phyloP scores from a whole-genome alignment of 2,113 vertebrate genomes.

The Aramus guarauna region DNA sequence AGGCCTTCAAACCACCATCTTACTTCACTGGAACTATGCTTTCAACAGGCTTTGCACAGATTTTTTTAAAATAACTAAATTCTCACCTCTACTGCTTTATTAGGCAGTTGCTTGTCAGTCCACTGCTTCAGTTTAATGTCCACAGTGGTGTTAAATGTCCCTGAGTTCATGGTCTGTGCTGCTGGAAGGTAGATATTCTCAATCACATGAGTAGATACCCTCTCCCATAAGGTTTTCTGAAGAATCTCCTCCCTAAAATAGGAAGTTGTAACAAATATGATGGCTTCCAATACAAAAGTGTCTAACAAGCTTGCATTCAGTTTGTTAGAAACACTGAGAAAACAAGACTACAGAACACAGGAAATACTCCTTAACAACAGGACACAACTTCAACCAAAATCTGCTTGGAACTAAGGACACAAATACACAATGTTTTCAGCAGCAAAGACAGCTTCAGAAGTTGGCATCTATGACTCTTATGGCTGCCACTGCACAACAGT shows the following conservation, averaged over 20 bases:
- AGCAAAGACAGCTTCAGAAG: not conserved
- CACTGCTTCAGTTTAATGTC: conserved; percentile 99
- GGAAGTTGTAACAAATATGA: not conserved
- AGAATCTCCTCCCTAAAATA: conserved; percentile 91
- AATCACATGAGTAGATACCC: conserved; percentile 97
- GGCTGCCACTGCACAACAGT: not conserved
- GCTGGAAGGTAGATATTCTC: conserved; percentile 99
- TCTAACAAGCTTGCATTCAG: not conserved
- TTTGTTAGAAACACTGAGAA: not conserved
- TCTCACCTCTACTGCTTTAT: conserved; percentile 95
- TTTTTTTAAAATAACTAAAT: not conserved
- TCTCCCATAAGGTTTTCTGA: conserved; percentile 95
- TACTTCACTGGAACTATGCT: not conserved
- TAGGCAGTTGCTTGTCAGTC: conserved; percentile 97
- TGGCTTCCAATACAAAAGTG: not conserved
- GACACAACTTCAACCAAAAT: not conserved
- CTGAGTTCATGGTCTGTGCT: conserved; percentile 93
- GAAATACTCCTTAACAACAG: not conserved
- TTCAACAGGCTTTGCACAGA: not conserved
- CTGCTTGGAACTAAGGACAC: not conserved
- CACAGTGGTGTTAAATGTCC: conserved; percentile 97
- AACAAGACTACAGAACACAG: not conserved
- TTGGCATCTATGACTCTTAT: not conserved
- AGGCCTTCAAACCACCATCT: not conserved
- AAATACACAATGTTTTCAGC: not conserved